Conservation (phyloP, 2,113 vertebrate species). For the Rostratula benghalensis region DNA sequence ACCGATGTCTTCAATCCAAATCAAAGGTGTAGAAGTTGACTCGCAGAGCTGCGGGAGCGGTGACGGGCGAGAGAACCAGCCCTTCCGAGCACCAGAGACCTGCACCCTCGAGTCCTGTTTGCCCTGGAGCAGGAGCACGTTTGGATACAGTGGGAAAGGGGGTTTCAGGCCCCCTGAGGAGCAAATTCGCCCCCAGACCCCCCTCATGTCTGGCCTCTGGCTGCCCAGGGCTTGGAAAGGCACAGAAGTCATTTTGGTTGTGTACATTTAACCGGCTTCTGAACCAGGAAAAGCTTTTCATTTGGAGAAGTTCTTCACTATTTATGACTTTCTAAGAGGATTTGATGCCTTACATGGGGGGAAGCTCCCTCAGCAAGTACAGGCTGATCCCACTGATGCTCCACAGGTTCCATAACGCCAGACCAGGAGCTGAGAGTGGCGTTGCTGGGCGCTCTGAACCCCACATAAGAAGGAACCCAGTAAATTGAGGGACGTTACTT, state of each 20-base stretch:
- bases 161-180: not conserved
- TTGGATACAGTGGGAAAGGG: not conserved
- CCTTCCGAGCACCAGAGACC: not conserved
- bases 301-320: not conserved
- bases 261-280: fast-evolving
- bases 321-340: not conserved
- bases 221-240: not conserved
- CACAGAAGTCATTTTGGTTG: not conserved
- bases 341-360: not conserved
- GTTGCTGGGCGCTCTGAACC: fast-evolving
- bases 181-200: not conserved
- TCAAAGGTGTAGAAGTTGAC: not conserved
- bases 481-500: not conserved
- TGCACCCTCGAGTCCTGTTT: not conserved
- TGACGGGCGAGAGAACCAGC: not conserved
- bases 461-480: not conserved
- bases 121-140: not conserved
- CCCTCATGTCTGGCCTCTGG: fast-evolving
- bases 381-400: not conserved
- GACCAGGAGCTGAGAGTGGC: not conserved
- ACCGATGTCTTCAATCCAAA: not conserved
- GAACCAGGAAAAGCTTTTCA: not conserved
- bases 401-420: fast-evolving
- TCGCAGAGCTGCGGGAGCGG: not conserved
- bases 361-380: not conserved